Conservation (phyloP, 2,113 vertebrate genomes). For the Crypturellus undulatus region DNA sequence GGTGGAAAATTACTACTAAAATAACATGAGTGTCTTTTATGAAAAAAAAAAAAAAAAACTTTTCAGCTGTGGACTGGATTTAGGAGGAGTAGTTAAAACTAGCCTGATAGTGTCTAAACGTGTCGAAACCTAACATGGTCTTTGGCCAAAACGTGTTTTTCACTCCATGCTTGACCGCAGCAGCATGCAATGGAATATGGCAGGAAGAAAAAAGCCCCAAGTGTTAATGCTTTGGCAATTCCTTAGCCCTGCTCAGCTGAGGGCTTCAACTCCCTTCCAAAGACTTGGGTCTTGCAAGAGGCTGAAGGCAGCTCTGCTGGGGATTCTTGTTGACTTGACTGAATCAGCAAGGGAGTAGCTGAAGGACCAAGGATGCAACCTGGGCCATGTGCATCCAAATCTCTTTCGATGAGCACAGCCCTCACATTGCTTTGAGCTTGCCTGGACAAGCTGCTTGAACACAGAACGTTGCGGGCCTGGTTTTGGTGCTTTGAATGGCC, state of each 20-base stretch:
- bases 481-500: background rate
- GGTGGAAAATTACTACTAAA: background rate
- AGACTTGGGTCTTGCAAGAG: background rate
- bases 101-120: background rate
- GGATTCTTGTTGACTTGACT: background rate
- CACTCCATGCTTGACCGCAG: background rate
- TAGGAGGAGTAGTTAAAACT: background rate
- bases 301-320: background rate
- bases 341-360: background rate
- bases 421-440: background rate
- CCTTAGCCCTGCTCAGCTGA: background rate
- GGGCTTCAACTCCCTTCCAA: background rate
- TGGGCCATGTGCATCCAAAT: background rate
- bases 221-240: background rate
- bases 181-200: background rate
- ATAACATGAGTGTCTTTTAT: fast-evolving
- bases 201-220: background rate
- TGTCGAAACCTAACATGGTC: background rate
- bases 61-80: background rate
- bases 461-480: background rate
- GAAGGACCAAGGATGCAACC: background rate
- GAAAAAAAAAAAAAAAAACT: too few relatives aligned
- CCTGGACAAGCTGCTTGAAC: background rate
- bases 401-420: background rate
- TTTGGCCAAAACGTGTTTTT: background rate